Evolutionary conservation across 2,113 vertebrate genomes (phyloP), one percentile per base, ranked within the genome.

Genomic region (Pelecanoides urinatrix): DNA sequence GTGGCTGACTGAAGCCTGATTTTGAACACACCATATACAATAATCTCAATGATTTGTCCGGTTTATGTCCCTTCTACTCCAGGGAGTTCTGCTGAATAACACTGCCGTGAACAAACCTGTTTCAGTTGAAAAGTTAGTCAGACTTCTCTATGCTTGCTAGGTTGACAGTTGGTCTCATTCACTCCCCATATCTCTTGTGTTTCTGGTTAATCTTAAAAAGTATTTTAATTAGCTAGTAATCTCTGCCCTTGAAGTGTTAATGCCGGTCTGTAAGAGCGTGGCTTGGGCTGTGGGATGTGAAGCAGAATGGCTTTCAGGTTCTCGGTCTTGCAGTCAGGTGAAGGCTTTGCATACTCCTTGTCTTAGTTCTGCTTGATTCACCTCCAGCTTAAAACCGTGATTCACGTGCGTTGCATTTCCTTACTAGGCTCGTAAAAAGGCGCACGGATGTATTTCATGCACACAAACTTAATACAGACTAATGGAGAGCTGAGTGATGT

Each of bases 301-400:
- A 86, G 49, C 62, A 72, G 71, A 59, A n/a, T 32, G 76, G 53
- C 53, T 62, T 26, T 67, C 80, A 49, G 47, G n/a, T 49, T 59
- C 70, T 36, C 1, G 2, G 23, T 45, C 49, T 32, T 3, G 29
- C 88, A 52, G 21, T 49, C 70, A 62, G 79, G 65, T 44, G 92
- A 55, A 61, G 96, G 76, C 61, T 91, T 56, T 2, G 13, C 83
- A 12, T 93, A 27, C 76, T 63, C 56, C 47, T 18, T 4, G 72
- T 88, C 79, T 95, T 29, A 84, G 86, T 78, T 65, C 47, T 81
- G 76, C 86, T 50, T 82, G 92, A 95, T 94, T 94, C 96, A 93
- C 77, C 52, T 52, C 63, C 94, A 42, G 40, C 55, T 83, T 26
- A 13, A 30, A 40, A 2, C 19, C 2, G 4, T 95, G 94, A 94